Evolutionary conservation across 2,113 vertebrate species (phyloP).

Genomic region (Marcusenius ussheri): DNA sequence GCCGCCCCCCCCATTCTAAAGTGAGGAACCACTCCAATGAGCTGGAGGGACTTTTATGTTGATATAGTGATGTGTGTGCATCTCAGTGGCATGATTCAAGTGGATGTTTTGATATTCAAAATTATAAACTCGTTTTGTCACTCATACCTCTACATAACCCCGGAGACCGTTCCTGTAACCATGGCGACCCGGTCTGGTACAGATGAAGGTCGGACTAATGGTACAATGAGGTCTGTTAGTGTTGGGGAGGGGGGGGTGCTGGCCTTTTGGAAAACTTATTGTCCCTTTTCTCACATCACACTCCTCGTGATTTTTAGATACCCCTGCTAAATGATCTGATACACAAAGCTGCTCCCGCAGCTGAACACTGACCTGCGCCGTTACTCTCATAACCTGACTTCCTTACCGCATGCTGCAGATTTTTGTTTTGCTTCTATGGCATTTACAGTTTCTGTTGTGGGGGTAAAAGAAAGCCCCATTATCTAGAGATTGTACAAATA

Average conservation of each 20-base stretch:
- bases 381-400: neutral
- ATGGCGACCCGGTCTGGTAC: neutral
- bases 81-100: neutral
- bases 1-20: neutral
- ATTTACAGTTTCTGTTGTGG: neutral
- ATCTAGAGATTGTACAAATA: neutral
- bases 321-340: neutral
- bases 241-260: neutral
- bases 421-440: neutral
- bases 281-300: neutral
- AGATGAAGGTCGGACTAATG: neutral
- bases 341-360: neutral
- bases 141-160: neutral
- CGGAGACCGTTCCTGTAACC: neutral
- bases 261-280: neutral
- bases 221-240: neutral
- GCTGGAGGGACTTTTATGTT: neutral
- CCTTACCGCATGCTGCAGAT: conserved; percentile 21
- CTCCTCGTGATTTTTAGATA: neutral
- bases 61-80: neutral
- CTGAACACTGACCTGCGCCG: neutral
- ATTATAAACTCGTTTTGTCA: neutral
- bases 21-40: neutral
- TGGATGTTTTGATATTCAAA: neutral
- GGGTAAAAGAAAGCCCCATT: neutral